Percentiles rank a stretch among this genome's conserved stretches.
Conservation (phyloP, 2,888 invertebrate genomes). For the Ennomos fuscantarius region DNA sequence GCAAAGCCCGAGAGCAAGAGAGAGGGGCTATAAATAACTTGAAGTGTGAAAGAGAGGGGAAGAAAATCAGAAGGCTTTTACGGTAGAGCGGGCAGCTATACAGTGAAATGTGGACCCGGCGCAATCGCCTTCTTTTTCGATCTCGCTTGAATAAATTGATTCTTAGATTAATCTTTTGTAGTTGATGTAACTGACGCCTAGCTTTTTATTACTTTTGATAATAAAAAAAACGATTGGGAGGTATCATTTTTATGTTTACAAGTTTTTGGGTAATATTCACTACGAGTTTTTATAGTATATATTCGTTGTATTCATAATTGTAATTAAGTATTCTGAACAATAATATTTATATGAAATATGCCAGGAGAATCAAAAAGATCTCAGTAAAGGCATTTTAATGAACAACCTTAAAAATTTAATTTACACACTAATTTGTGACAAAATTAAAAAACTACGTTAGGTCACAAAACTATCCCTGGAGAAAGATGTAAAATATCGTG, state of each 20-base stretch:
- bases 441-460: neutral
- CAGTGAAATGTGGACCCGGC: conserved; percentile 80
- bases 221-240: conserved; percentile 49
- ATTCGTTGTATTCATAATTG: neutral
- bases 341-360: too few relatives aligned
- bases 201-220: conserved; percentile 51
- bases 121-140: conserved; percentile 76
- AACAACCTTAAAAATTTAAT: conserved; percentile 7
- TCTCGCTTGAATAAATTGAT: conserved; percentile 83
- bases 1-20: conserved; percentile 64
- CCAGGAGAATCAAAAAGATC: too few relatives aligned
- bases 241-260: conserved; percentile 46
- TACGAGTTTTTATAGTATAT: conserved; percentile 23
- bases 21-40: conserved; percentile 47
- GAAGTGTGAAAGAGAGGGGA: conserved; percentile 60
- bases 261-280: conserved; percentile 27
- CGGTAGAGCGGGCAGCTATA: conserved; percentile 82
- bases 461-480: neutral
- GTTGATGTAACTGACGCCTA: conserved; percentile 65
- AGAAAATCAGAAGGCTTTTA: conserved; percentile 82
- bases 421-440: neutral
- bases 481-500: conserved; percentile 35
- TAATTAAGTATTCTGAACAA: too few relatives aligned
- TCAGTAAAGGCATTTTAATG: too few relatives aligned
- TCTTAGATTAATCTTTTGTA: conserved; percentile 81